These are phyloP conservation scores for Rhyacophila brunnea DNA, from an alignment of 1,140 invertebrate species.

Conservation along the genomic window DNA sequence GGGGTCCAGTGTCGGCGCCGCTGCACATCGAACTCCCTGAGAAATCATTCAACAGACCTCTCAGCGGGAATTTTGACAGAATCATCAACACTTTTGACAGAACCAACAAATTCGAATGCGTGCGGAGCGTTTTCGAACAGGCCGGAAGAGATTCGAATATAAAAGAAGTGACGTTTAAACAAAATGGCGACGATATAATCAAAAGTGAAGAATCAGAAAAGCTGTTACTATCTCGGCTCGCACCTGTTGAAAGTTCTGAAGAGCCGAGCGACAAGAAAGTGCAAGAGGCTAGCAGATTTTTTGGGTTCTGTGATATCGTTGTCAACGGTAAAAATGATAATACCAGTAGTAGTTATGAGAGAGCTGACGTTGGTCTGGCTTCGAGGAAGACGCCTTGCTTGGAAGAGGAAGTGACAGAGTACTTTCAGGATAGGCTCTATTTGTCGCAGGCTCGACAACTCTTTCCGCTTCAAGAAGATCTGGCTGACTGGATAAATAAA, in stretches of 20 bases:
- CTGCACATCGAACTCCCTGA: conserved; percentile 39
- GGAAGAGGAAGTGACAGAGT: conserved; percentile 69
- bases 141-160: conserved; percentile 16
- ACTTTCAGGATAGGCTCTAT: conserved; percentile 72
- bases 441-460: conserved; percentile 76
- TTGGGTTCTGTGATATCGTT: conserved; percentile 45
- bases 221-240: neutral
- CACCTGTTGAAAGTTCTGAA: conserved; percentile 7
- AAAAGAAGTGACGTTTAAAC: conserved; percentile 6
- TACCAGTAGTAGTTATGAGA: conserved; percentile 54
- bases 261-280: conserved; percentile 15
- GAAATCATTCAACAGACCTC: conserved; percentile 44
- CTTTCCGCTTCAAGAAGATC: conserved; percentile 78
- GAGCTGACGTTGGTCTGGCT: conserved; percentile 56
- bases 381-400: conserved; percentile 55
- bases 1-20: conserved; percentile 61
- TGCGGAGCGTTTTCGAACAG: conserved; percentile 44
- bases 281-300: conserved; percentile 34
- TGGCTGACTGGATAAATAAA: conserved; percentile 85
- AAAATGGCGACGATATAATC: conserved; percentile 2
- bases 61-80: conserved; percentile 52
- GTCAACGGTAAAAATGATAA: conserved; percentile 43
- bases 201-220: neutral
- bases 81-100: conserved; percentile 54
- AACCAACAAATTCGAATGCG: conserved; percentile 52